Percentiles rank a stretch among this genome's conserved stretches.
Conservation (phyloP, 2,113 vertebrate genomes). For the Heterochromis multidens region DNA sequence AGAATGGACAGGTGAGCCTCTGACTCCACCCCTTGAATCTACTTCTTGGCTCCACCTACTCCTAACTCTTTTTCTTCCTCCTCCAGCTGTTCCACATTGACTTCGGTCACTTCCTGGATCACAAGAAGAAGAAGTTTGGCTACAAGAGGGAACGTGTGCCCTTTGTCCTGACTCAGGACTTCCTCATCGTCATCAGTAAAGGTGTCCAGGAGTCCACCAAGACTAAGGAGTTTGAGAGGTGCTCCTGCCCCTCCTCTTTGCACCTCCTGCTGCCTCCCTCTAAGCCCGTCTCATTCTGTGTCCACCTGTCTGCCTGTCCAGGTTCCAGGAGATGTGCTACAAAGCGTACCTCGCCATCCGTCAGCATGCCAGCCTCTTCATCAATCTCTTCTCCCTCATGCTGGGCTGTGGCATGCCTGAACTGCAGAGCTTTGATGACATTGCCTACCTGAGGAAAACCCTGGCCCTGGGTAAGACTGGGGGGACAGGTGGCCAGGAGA, state of each 20-base stretch:
- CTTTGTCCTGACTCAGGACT: constrained; percentile 80
- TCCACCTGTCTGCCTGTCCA: constrained; percentile 28
- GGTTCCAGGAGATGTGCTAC: constrained; percentile 96
- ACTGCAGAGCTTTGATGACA: constrained; percentile 94
- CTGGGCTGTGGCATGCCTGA: constrained; percentile 94
- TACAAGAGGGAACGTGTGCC: constrained; percentile 79
- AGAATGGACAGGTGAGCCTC: constrained; percentile 76
- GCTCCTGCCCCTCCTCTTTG: background rate
- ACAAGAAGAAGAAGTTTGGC: constrained; percentile 86
- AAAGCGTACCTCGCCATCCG: constrained; percentile 91
- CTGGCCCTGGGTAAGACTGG: constrained; percentile 78
- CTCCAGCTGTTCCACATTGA: constrained; percentile 79
- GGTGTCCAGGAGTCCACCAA: constrained; percentile 78
- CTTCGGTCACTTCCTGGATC: constrained; percentile 80
- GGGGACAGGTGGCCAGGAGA: background rate
- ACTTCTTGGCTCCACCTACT: background rate
- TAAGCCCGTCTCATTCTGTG: background rate
- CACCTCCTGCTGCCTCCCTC: background rate
- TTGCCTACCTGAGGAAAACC: constrained; percentile 92
- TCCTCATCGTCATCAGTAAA: constrained; percentile 82
- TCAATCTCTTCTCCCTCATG: constrained; percentile 93
- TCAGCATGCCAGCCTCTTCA: constrained; percentile 93
- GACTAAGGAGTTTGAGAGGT: constrained; percentile 83
- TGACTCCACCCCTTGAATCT: background rate
- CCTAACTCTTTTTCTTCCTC: background rate